These are phyloP conservation scores for Paragorgia papillata DNA, from an alignment of 92 coral and sea anemone genomes.

Conservation along the genomic window DNA sequence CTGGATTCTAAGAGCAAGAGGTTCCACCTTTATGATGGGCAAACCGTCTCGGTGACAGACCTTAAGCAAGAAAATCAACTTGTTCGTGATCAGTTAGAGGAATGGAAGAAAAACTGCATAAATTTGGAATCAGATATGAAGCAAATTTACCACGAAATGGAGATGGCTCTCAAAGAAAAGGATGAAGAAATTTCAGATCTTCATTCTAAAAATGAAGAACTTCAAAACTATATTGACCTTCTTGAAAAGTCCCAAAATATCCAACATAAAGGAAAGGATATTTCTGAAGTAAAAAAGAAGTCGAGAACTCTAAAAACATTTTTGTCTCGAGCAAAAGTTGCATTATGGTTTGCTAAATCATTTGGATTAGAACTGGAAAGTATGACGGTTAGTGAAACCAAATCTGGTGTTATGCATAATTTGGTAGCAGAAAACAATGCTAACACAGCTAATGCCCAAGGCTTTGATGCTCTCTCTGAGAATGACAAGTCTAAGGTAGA, in stretches of 20 bases:
- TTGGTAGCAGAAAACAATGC: constrained; percentile 40
- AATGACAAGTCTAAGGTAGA: no score
- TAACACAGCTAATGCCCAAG: no score
- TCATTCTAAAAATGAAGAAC: constrained; percentile 60
- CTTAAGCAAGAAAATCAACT: constrained; percentile 48
- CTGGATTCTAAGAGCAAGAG: constrained; percentile 58
- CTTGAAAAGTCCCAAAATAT: constrained; percentile 48
- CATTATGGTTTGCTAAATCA: constrained; percentile 69
- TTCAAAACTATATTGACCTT: constrained; percentile 36
- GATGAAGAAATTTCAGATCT: constrained; percentile 52
- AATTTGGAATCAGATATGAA: constrained; percentile 59
- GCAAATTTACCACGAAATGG: constrained; percentile 62
- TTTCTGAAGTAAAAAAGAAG: constrained; percentile 63
- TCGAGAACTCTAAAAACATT: constrained; percentile 63
- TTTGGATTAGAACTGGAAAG: constrained; percentile 69
- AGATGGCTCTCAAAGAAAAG: constrained; percentile 47
- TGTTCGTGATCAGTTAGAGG: constrained; percentile 56
- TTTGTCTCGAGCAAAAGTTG: constrained; percentile 59
- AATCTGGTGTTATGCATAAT: constrained; percentile 53
- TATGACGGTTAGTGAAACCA: constrained; percentile 57
- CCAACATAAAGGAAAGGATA: constrained; percentile 50
- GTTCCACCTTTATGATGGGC: constrained; percentile 69
- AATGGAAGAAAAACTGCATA: constrained; percentile 53
- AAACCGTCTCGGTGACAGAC: constrained; percentile 51
- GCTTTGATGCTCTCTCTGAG: no score